phyloP scores from a whole-genome alignment of 1,140 invertebrate genomes.

The Leptopilina clavipes region DNA sequence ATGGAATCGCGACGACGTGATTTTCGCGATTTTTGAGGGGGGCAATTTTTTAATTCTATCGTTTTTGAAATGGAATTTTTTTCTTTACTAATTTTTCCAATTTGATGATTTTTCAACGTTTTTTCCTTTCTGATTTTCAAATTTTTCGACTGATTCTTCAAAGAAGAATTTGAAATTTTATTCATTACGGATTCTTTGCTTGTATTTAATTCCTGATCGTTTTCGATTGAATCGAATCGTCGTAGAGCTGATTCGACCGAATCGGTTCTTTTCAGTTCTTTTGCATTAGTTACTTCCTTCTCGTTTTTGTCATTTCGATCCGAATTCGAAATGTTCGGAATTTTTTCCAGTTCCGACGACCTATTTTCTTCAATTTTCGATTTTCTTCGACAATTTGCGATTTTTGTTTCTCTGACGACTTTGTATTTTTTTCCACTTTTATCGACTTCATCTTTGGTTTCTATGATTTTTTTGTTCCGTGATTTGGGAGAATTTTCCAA shows the following conservation, averaged over 20 bases:
- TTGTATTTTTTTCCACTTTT: background rate
- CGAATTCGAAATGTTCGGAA: no score
- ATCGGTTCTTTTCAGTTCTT: slow-evolving; percentile 42
- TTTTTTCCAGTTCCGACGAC: no score
- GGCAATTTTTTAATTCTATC: background rate
- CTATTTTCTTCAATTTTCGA: background rate
- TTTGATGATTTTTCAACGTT: background rate
- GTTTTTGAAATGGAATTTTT: background rate
- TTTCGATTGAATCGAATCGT: slow-evolving; percentile 56
- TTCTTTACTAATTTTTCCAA: background rate
- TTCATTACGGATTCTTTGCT: slow-evolving; percentile 20
- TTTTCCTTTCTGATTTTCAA: background rate
- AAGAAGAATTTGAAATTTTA: background rate
- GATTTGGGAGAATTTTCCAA: no score
- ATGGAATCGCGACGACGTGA: background rate
- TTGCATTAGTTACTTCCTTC: background rate
- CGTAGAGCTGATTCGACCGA: slow-evolving; percentile 61
- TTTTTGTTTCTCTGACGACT: background rate
- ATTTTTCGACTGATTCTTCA: background rate
- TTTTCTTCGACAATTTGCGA: background rate
- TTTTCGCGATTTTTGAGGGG: slow-evolving; percentile 2
- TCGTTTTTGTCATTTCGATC: no score
- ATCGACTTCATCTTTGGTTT: no score
- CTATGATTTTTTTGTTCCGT: no score
- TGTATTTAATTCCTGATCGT: background rate